phyloP scores from a whole-genome alignment of 2,797 vertebrate genomes.

The Paramormyrops hopkinsi region DNA sequence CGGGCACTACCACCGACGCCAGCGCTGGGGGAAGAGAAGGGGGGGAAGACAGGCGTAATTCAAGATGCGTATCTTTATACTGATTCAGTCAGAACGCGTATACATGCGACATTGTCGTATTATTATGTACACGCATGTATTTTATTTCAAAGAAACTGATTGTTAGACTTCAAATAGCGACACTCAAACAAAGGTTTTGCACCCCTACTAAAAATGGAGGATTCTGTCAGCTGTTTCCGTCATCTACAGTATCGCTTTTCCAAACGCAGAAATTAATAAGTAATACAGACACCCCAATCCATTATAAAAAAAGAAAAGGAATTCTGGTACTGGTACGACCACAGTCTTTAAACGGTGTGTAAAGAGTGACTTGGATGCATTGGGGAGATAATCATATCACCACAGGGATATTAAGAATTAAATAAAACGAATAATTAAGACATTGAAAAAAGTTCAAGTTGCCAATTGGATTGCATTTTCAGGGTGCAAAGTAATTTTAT shows the following conservation, averaged over 20 bases:
- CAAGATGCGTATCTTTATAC: background rate
- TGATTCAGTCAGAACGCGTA: background rate
- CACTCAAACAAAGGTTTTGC: background rate
- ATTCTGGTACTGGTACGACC: background rate
- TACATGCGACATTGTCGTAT: background rate
- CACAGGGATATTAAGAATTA: background rate
- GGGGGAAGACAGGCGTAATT: background rate
- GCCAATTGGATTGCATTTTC: background rate
- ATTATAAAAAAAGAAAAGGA: background rate
- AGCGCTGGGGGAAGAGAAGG: background rate
- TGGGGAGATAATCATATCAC: background rate
- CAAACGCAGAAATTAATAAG: background rate
- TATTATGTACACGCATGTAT: background rate
- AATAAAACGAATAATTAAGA: background rate
- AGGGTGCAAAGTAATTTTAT: background rate
- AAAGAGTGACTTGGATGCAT: background rate
- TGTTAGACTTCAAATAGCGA: background rate
- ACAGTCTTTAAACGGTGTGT: background rate
- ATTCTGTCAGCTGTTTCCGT: conserved; percentile 41
- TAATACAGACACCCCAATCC: background rate
- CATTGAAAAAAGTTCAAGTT: background rate
- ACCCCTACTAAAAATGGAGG: conserved; percentile 28
- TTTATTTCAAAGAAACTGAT: background rate
- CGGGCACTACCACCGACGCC: conserved; percentile 25
- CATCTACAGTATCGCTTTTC: conserved; percentile 10